These are phyloP conservation scores for Rhopalosiphum padi DNA, from an alignment of 1,140 invertebrate genomes.

Conservation along the genomic window DNA sequence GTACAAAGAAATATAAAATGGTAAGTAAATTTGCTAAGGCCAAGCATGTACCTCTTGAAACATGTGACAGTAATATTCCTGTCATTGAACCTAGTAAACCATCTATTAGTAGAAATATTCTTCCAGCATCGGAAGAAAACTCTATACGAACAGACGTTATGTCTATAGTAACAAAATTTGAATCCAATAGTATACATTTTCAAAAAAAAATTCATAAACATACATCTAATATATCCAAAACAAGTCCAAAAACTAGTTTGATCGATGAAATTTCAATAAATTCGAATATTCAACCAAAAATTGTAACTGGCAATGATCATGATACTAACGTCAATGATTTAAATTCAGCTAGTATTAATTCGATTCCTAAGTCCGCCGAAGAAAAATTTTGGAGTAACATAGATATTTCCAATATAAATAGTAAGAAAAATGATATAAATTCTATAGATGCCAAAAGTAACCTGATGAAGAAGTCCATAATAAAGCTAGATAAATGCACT, in stretches of 20 bases:
- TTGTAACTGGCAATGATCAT: neutral
- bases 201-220: neutral
- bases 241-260: neutral
- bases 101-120: neutral
- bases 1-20: neutral
- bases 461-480: neutral
- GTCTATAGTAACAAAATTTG: slow-evolving; percentile 44
- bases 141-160: slow-evolving; percentile 9
- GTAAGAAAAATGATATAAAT: neutral
- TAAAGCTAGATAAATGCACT: neutral
- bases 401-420: neutral
- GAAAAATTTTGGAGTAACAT: neutral
- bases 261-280: neutral
- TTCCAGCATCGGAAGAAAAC: neutral
- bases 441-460: neutral
- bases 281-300: neutral
- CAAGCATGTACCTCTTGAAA: neutral
- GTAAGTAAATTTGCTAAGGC: neutral
- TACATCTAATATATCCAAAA: neutral
- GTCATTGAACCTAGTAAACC: neutral
- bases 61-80: neutral
- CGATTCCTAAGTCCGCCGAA: neutral
- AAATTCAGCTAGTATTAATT: neutral
- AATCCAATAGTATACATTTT: neutral
- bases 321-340: neutral